Evolutionary conservation across 2,797 vertebrate genomes (phyloP), one percentile per base, ranked within the genome.

Genomic region (Sardinella longiceps): DNA sequence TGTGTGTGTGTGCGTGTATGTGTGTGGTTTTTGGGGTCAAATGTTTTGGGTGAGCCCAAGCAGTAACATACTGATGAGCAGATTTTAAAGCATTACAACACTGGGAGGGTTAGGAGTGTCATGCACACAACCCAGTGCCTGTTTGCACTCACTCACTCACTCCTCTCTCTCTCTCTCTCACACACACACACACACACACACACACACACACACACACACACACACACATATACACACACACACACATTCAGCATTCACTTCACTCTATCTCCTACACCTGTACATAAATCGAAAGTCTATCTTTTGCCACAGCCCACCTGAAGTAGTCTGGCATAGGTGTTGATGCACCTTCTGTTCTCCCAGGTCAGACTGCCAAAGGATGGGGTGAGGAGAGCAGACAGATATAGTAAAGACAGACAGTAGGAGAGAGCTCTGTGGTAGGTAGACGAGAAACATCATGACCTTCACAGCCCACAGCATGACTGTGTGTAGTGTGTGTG

Each of bases 1-100:
- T 82, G 74, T 66, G 60, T 66, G 60, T 66, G 60, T 66, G 60
- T 30, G 60, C n/a, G 2, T 30, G 60, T 12, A 28, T 23, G 83
- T 70, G n/a, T 70, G 14, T 48, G 70, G 53, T 82, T 37, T 58
- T 39, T 39, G n/a, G 56, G n/a, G 81, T 77, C 70, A 77, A 77
- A 39, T 18, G 70, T 14, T 43, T 77, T 77, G 70, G 33, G 20
- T 77, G 70, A 77, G 23, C 70, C 70, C 39, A 1, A 77, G n/a
- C 70, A 7, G 70, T 39, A 77, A 39, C 70, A 77, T 77, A 77
- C 70, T 77, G 70, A 77, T 43, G 37, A 2, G 70, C 70, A 77
- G 33, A 77, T 77, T 39, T 77, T 7, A 43, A 77, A 20, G 18
- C 33, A 43, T 20, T 39, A n/a, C 33, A 18, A 77, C 37, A 43